Conservation (phyloP, 30 jellyfish, hydroid and myxozoan genomes). For the Chironex yamaguchii region DNA sequence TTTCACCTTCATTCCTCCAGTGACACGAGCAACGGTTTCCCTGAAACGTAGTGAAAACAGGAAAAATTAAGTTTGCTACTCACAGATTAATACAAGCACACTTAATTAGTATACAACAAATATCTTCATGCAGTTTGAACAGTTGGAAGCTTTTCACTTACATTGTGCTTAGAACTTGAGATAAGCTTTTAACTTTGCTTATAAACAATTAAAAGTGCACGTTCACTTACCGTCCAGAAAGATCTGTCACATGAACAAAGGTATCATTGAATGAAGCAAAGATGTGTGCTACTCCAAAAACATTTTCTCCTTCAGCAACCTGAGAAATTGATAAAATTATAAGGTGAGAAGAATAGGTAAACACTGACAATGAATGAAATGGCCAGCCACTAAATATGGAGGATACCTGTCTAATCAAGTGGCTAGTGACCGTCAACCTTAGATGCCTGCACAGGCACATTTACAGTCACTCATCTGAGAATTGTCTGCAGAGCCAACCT, state of each 20-base stretch:
- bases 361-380: neutral
- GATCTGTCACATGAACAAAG: conserved; percentile 97
- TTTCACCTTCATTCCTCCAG: conserved; percentile 99
- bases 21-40: conserved; percentile 97
- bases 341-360: neutral
- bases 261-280: conserved; percentile 99
- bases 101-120: neutral
- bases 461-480: too few species aligned
- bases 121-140: neutral
- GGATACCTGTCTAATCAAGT: neutral
- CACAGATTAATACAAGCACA: too few species aligned
- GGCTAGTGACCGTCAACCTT: too few species aligned
- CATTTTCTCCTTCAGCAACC: conserved; percentile 99
- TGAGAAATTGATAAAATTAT: neutral
- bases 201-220: too few species aligned
- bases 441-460: too few species aligned
- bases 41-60: conserved; percentile 14
- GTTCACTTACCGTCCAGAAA: conserved; percentile 98
- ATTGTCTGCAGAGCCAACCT: too few species aligned
- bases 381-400: too few species aligned
- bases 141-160: neutral
- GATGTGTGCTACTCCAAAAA: conserved; percentile 99
- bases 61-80: too few species aligned
- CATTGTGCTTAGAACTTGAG: too few species aligned
- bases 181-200: too few species aligned